These are phyloP conservation scores for Synanthedon myopaeformis DNA, from an alignment of 2,888 invertebrate genomes.

Conservation along the genomic window DNA sequence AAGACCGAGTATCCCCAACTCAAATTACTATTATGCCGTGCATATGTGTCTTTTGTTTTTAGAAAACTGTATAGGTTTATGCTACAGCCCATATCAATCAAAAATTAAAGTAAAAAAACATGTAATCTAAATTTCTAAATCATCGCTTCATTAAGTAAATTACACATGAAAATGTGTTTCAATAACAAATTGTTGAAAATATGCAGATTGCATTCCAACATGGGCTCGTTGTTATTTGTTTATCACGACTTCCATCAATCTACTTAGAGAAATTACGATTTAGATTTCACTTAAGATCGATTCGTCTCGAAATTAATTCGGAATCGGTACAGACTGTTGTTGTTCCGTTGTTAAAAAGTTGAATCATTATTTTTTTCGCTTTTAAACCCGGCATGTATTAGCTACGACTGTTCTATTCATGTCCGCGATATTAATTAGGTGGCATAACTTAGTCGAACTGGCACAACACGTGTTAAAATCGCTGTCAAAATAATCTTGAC, in stretches of 20 bases:
- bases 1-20: no score
- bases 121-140: no score
- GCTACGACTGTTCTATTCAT: constrained; percentile 5
- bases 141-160: no score
- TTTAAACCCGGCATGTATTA: not conserved
- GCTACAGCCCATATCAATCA: no score
- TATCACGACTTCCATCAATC: constrained; percentile 12
- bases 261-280: constrained; percentile 10
- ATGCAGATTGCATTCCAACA: constrained; percentile 2
- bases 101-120: no score
- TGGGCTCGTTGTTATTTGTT: constrained; percentile 4
- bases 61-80: no score
- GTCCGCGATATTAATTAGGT: constrained; percentile 14
- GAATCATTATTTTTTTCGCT: constrained; percentile 8
- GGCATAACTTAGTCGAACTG: constrained; percentile 11
- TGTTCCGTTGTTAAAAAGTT: constrained; percentile 8
- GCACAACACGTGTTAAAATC: constrained; percentile 34
- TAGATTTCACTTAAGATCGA: constrained; percentile 15
- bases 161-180: not conserved
- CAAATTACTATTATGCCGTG: no score
- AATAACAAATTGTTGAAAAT: not conserved
- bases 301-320: constrained; percentile 9
- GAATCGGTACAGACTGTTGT: constrained; percentile 4
- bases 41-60: no score
- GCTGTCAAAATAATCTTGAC: constrained; percentile 41